Conservation (phyloP, 2,888 invertebrate species). For the Perdita meconis region DNA sequence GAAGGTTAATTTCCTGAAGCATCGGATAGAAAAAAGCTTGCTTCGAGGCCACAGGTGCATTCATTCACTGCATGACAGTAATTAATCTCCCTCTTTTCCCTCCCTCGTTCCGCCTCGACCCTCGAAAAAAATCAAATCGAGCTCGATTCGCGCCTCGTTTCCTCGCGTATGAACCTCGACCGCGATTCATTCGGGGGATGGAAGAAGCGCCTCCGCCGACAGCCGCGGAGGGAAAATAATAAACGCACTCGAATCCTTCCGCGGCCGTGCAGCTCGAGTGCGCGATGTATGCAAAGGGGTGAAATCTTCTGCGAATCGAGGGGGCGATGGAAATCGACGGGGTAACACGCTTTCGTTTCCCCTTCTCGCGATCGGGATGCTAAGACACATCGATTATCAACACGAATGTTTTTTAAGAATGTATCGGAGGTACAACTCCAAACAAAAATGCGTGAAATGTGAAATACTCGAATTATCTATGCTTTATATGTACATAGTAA, state of each 20-base stretch:
- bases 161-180: constrained; percentile 36
- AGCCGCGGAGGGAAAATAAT: constrained; percentile 53
- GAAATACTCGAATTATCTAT: too few species aligned
- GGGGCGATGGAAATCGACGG: not conserved
- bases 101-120: constrained; percentile 23
- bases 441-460: too few species aligned
- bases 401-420: too few species aligned
- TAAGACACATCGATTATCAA: too few species aligned
- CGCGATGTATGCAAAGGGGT: constrained; percentile 38
- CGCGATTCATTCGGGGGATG: constrained; percentile 53
- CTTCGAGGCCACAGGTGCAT: constrained; percentile 69
- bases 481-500: too few species aligned
- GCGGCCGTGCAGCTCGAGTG: constrained; percentile 46
- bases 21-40: constrained; percentile 63
- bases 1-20: constrained; percentile 64
- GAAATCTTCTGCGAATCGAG: not conserved
- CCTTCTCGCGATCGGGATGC: constrained; percentile 4
- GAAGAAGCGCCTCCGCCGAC: constrained; percentile 2
- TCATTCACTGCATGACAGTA: constrained; percentile 68
- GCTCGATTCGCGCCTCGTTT: constrained; percentile 65
- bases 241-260: constrained; percentile 67
- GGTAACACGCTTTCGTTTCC: not conserved
- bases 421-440: too few species aligned
- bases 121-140: constrained; percentile 50
- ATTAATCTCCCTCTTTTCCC: constrained; percentile 61